A percentile compares a stretch with the other conserved stretches of the same genome.
Conservation (phyloP, 2,113 vertebrate species). For the Mirza zaza region DNA sequence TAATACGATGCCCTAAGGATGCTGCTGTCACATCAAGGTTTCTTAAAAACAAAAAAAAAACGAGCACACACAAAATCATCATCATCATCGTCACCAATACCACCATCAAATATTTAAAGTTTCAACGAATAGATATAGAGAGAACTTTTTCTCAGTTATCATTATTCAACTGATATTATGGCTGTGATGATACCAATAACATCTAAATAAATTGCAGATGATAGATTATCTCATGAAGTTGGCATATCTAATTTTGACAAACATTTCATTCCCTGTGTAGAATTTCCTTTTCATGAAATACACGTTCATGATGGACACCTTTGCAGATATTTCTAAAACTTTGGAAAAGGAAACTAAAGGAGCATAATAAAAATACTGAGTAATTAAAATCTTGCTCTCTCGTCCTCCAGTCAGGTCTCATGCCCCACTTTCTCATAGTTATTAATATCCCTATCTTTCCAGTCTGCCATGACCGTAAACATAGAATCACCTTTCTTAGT, state of each 20-base stretch:
- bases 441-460: background rate
- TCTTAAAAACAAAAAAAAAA: conserved; percentile 48
- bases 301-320: background rate
- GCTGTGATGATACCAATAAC: background rate
- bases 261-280: background rate
- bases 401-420: background rate
- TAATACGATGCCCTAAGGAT: conserved; percentile 78
- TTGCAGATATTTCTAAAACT: background rate
- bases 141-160: conserved; percentile 62
- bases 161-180: conserved; percentile 9
- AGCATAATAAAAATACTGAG: background rate
- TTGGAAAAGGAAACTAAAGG: background rate
- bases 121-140: conserved; percentile 65
- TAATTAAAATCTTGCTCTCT: background rate
- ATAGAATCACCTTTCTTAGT: background rate
- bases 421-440: background rate
- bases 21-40: conserved; percentile 83
- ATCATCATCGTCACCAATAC: conserved; percentile 61
- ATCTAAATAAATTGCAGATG: background rate
- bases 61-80: background rate
- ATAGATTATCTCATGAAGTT: background rate
- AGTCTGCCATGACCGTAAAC: background rate
- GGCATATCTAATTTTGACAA: conserved; percentile 1
- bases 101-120: conserved; percentile 73
- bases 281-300: conserved; percentile 48